Base-by-base conservation (phyloP, 2,797 vertebrate species). In the Tamandua tetradactyla region DNA sequence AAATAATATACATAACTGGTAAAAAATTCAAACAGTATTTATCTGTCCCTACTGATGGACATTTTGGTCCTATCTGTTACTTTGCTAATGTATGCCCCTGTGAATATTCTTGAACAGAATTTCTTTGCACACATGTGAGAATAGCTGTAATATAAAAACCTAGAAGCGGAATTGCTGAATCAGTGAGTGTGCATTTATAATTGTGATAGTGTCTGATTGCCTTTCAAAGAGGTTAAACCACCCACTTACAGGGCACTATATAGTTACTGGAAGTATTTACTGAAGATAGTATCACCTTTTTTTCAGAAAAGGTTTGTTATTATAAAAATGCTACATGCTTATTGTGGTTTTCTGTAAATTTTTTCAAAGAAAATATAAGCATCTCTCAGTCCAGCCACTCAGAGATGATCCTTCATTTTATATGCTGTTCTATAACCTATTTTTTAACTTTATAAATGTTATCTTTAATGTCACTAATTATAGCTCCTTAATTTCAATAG, bases 91-190 rank as follows among this genome's bases (percentile, higher is more conserved):
- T 59, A 2, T 89, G 68, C 23, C 80, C 11, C 76, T 87, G 9
- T 93, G 57, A 94, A 64, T 72, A 84, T 96, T 93, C 68, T 93
- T 91, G 75, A 94, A 87, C 69, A 95, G n/a, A 86, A 91, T n/a
- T 68, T 57, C 47, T 93, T 93, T 71, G 64, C 49, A 94, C 32
- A 69, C 12, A 3, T 61, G 37, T 93, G 52, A 83, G 42, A 83
- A 71, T 78, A 84, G 32, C 47, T 89, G 1, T 78, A 55, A 78
- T 80, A 22, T 75, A 95, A 91, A 91, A 76, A 81, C 40, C 11
- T 71, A 1, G 15, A 35, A 79, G 57, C 78, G 72, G 76, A 89
- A 82, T 81, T 85, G 75, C 47, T 47, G 57, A 89, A 86, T 89
- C 61, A 80, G 37, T 80, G 23, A 88, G 40, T 87, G 5, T 78